A percentile compares a stretch with the other conserved stretches of the same genome.
phyloP scores from a whole-genome alignment of 2,888 invertebrate species.

The Beris morrisii region DNA sequence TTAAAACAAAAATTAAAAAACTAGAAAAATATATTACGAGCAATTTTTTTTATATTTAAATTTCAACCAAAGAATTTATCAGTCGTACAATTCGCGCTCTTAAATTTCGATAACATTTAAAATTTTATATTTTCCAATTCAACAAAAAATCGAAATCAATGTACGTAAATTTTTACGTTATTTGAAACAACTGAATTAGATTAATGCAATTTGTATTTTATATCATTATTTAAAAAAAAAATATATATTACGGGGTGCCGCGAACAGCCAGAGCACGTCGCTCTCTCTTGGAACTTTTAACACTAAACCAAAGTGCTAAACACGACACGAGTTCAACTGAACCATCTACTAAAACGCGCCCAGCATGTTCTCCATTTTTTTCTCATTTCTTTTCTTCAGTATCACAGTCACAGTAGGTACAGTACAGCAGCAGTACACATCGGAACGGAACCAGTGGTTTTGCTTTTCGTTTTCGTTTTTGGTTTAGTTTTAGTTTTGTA shows the following conservation, averaged over 20 bases:
- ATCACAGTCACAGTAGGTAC: not conserved
- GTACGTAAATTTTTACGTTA: not conserved
- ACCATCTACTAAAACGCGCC: constrained; percentile 14
- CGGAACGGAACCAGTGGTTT: no score
- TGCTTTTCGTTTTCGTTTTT: no score
- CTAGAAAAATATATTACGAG: no score
- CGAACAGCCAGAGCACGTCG: constrained; percentile 48
- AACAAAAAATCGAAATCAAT: constrained; percentile 16
- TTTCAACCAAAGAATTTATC: no score
- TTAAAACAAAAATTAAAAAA: no score
- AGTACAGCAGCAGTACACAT: not conserved
- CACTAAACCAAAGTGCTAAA: constrained; percentile 45
- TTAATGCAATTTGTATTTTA: constrained; percentile 33
- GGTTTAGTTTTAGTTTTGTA: no score
- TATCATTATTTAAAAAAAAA: constrained; percentile 43
- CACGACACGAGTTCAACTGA: constrained; percentile 25
- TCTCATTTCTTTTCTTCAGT: constrained; percentile 15
- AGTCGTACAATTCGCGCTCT: no score
- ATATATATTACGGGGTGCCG: constrained; percentile 40
- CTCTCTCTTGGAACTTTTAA: constrained; percentile 55
- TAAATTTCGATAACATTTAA: no score
- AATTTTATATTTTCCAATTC: no score
- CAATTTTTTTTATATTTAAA: no score
- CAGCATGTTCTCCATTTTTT: constrained; percentile 22
- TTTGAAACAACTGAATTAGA: not conserved